These are phyloP conservation scores for Rhagoletis zephyria DNA, from an alignment of 1,140 invertebrate genomes.

Conservation along the genomic window DNA sequence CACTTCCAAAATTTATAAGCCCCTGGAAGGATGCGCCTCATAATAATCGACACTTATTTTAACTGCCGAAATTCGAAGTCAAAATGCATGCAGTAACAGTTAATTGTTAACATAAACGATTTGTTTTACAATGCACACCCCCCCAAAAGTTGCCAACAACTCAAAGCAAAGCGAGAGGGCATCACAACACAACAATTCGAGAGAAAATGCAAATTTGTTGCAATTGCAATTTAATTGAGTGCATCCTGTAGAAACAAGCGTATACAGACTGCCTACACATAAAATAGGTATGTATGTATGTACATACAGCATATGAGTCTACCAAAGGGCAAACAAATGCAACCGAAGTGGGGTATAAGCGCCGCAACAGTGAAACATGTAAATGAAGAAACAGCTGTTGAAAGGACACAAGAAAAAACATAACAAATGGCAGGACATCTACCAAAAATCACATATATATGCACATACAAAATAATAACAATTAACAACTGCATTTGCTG, in stretches of 20 bases:
- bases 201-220: constrained; percentile 21
- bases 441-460: constrained; percentile 25
- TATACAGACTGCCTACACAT: background rate
- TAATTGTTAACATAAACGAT: constrained; percentile 22
- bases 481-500: constrained; percentile 31
- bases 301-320: background rate
- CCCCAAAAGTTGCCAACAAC: background rate
- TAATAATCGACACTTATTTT: background rate
- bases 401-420: background rate
- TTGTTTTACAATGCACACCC: too few relatives aligned
- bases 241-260: background rate
- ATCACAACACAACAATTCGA: background rate
- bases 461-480: background rate
- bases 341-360: background rate
- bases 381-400: constrained; percentile 36
- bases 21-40: too few relatives aligned
- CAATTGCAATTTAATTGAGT: constrained; percentile 52
- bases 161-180: background rate
- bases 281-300: background rate
- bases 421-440: background rate
- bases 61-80: background rate
- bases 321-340: background rate
- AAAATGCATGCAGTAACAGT: background rate
- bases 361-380: background rate
- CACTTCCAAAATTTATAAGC: background rate